phyloP scores from a whole-genome alignment of 2,113 vertebrate genomes.

The Eudyptes chrysolophus region DNA sequence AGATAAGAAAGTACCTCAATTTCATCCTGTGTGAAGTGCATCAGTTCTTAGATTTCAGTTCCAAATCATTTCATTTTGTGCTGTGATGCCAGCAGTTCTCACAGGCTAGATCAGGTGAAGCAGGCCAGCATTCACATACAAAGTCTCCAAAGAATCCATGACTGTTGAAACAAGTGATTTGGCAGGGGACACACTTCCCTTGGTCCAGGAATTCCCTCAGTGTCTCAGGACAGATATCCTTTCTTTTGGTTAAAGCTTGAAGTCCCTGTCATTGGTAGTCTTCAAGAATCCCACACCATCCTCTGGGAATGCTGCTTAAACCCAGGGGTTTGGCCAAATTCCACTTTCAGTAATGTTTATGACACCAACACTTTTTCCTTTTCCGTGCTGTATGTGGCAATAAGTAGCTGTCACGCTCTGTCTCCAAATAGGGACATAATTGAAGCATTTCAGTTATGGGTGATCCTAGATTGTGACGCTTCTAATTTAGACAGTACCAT shows the following conservation, averaged over 20 bases:
- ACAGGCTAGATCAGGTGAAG: neutral
- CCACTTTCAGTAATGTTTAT: neutral
- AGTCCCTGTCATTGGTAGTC: neutral
- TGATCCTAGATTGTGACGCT: neutral
- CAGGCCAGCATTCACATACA: rapidly evolving
- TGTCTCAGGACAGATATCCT: neutral
- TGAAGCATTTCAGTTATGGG: neutral
- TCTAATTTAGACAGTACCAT: neutral
- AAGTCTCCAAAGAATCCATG: neutral
- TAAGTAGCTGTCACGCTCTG: neutral
- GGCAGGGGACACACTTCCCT: neutral
- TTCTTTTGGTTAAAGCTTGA: neutral
- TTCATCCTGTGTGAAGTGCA: neutral
- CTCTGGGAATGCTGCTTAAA: neutral
- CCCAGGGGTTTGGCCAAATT: neutral
- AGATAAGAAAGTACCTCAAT: neutral
- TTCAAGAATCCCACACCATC: neutral
- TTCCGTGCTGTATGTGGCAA: neutral
- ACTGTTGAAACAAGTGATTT: neutral
- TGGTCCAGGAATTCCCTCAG: neutral
- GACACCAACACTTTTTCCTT: neutral
- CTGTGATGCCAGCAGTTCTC: neutral
- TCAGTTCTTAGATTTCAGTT: neutral
- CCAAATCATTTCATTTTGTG: neutral
- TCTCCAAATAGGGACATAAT: neutral